Evolutionary conservation across 2,113 vertebrate genomes (phyloP), one percentile per base, ranked within the genome.

Genomic region (Rana temporaria): DNA sequence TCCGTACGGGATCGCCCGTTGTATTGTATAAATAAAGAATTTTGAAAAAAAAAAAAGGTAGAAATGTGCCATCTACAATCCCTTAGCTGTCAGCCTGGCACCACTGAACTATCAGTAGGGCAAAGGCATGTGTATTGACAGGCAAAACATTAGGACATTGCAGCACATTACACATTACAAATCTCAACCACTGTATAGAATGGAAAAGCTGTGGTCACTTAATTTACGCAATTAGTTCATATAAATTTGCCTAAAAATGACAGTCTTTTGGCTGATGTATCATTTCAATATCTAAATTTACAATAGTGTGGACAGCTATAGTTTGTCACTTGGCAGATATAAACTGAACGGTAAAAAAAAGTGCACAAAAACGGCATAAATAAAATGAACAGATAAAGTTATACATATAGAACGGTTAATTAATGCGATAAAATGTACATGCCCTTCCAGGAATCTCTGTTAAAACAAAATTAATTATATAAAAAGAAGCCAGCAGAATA

Each of bases 401-500:
- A 60, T 42, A 74, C 56, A 75, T 66, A 64, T 74, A 65, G 79
- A 82, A 82, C 16, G 70, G 60, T 56, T 82, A 82, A 82, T 73
- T 82, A 73, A 57, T 24, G 42, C 60, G 66, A 65, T 64, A 82
- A 81, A 82, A 82, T 66, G 69, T 53, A 73, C 22, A 82, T 34
- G 60, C 34, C 69, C 70, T 82, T 82, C 79, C 79, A 82, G 79
- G 79, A 82, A 82, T 56, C 26, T 18, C 70, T 66, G 34, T 48
- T 66, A 55, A 73, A 73, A 60, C 38, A n/a, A 73, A 79, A 79
- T 74, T 34, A 62, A 75, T 73, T 48, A 16, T 60, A 19, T 66
- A 67, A 82, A 74, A 82, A 66, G 12, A 11, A 67, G 62, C 62
- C 26, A 42, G 59, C 68, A 64, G 57, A 73, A 81, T 26, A 56